Evolutionary conservation across 2,888 invertebrate species (phyloP).

Genomic region (Camptogramma bilineatum): DNA sequence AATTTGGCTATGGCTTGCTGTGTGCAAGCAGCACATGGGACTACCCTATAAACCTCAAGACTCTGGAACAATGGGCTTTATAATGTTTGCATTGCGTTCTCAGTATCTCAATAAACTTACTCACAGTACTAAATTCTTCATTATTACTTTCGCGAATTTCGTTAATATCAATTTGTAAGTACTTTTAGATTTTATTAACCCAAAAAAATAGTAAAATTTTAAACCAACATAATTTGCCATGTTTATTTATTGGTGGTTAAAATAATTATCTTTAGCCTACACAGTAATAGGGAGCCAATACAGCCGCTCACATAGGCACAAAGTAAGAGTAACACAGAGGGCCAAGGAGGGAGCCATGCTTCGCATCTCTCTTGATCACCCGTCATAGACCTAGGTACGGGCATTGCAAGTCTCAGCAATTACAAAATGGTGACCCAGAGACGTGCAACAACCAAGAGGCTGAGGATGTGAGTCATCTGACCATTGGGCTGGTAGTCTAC

Average conservation of each 20-base stretch:
- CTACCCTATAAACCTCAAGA: slow-evolving; percentile 36
- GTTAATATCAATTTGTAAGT: slow-evolving; percentile 57
- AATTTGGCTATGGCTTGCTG: slow-evolving; percentile 10
- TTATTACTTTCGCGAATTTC: slow-evolving; percentile 68
- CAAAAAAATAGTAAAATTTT: slow-evolving; percentile 67
- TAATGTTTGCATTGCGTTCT: slow-evolving; percentile 73
- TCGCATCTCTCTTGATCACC: too few relatives aligned
- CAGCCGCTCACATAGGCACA: too few relatives aligned
- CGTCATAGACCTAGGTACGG: too few relatives aligned
- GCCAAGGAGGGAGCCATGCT: too few relatives aligned
- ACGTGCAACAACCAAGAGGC: too few relatives aligned
- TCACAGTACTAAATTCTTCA: slow-evolving; percentile 66
- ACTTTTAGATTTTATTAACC: slow-evolving; percentile 49
- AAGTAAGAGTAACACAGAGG: too few relatives aligned
- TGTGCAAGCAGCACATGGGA: not conserved
- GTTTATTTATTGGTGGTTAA: slow-evolving; percentile 57
- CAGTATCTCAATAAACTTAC: slow-evolving; percentile 75
- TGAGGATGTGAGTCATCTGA: too few relatives aligned
- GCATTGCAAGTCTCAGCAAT: too few relatives aligned
- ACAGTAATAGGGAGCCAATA: not conserved
- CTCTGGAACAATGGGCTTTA: slow-evolving; percentile 56
- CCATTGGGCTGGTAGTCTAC: too few relatives aligned
- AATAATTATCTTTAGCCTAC: not conserved
- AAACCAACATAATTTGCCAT: slow-evolving; percentile 53
- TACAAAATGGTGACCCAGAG: too few relatives aligned